Base-by-base conservation (phyloP, 1,140 invertebrate genomes). In the Limonius californicus region DNA sequence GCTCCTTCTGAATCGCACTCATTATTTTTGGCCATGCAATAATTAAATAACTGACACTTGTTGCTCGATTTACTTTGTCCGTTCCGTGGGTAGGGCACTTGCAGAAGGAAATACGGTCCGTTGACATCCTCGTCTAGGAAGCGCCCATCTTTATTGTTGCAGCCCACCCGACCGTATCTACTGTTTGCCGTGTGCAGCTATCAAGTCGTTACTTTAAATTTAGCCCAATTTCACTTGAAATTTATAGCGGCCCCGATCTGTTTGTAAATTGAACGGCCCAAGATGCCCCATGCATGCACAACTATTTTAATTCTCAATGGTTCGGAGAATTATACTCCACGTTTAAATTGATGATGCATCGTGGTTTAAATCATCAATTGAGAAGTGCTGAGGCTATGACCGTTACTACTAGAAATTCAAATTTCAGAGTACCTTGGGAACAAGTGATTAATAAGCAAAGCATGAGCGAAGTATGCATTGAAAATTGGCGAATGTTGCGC, bases 41-140 rank as follows among this genome's bases (percentile, higher is more conserved):
- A 4, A 45, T 45, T 27, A 27, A 27, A 27, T 27, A 45, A 45
- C 42, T 4, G 14, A 45, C 42, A 45, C 23, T 27, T 15, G 16
- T n/a, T 45, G 14, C n/a, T 3, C 42, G 42, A 45, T 45, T 45
- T 12, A n/a, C 42, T 4, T 45, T 45, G n/a, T 15, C 16, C n/a
- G 42, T 45, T 45, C 16, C 2, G 14, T 4, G 16, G 42, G 42
- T 45, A 45, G 42, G 42, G 42, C 42, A 45, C 42, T 45, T 45
- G 42, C 42, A 45, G 42, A 45, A 45, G 42, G 42, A 45, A 45
- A 45, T 45, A 45, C 42, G 42, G n/a, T 45, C 42, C 42, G 42
- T 4, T 45, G 42, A 45, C 42, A 45, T 45, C 2, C 16, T 6
- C n/a, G 16, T 45, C 42, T 45, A 45, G 42, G 42, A 45, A 45